phyloP scores from a whole-genome alignment of 2,888 invertebrate genomes.

The Parnassius mnemosyne region DNA sequence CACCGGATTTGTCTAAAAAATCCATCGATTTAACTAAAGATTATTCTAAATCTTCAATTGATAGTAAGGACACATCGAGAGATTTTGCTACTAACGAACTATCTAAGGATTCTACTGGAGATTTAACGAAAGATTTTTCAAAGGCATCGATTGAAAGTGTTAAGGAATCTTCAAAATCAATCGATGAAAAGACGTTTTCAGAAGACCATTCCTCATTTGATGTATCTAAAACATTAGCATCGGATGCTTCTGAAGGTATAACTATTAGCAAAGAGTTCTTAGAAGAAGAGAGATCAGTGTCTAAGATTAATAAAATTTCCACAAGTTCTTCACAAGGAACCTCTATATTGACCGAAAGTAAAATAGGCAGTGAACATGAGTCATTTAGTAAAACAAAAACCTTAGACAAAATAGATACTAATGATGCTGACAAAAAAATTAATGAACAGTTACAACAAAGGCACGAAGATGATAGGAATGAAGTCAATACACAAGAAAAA shows the following conservation, averaged over 20 bases:
- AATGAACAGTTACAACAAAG: no score
- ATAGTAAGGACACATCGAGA: slow-evolving; percentile 74
- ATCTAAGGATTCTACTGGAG: slow-evolving; percentile 75
- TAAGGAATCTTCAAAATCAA: slow-evolving; percentile 68
- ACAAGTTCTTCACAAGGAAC: slow-evolving; percentile 70
- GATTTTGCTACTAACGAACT: slow-evolving; percentile 75
- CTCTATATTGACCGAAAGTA: slow-evolving; percentile 68
- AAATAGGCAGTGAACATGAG: slow-evolving; percentile 63
- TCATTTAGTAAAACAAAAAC: slow-evolving; percentile 49
- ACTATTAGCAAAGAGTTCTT: slow-evolving; percentile 65
- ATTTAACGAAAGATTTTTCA: slow-evolving; percentile 69
- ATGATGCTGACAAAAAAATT: slow-evolving; percentile 30
- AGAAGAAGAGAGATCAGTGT: slow-evolving; percentile 64
- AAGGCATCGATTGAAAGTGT: slow-evolving; percentile 74
- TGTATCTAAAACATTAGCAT: slow-evolving; percentile 74
- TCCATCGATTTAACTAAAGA: slow-evolving; percentile 73
- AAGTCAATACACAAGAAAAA: slow-evolving; percentile 50
- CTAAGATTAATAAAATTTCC: slow-evolving; percentile 55
- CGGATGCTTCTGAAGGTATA: slow-evolving; percentile 68
- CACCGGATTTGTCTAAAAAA: slow-evolving; percentile 74
- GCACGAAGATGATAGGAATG: slow-evolving; percentile 50
- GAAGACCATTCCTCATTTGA: slow-evolving; percentile 76
- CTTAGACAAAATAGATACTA: slow-evolving; percentile 40
- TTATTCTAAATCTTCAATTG: slow-evolving; percentile 74
- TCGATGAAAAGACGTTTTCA: slow-evolving; percentile 73